These are phyloP conservation scores for Prochilodus magdalenae DNA, from an alignment of 2,113 vertebrate genomes.

Conservation along the genomic window DNA sequence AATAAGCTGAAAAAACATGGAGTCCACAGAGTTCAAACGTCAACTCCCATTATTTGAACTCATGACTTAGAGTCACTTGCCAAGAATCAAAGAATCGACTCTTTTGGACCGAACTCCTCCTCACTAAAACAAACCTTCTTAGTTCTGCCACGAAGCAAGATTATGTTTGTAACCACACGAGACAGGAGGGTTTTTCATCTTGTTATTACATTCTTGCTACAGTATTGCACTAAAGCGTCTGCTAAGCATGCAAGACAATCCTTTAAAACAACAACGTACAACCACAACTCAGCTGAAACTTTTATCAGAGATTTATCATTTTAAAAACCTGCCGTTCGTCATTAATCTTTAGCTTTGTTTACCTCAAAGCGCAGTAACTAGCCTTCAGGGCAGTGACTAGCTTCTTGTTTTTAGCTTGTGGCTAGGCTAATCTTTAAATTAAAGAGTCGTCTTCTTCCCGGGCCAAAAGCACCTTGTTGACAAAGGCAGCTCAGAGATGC, in stretches of 20 bases:
- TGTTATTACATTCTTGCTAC: background rate
- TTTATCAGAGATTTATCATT: no score
- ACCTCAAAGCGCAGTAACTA: background rate
- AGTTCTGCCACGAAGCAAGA: no score
- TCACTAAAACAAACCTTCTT: no score
- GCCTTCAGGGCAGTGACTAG: conserved; percentile 12
- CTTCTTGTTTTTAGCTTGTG: conserved; percentile 28
- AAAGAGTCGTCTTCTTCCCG: conserved; percentile 45
- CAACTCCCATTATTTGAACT: no score
- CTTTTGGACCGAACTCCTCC: no score
- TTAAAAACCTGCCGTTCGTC: no score
- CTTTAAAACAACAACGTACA: background rate
- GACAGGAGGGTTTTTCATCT: no score
- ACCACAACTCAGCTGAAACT: background rate
- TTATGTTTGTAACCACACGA: no score
- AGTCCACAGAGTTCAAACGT: no score
- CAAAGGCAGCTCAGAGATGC: conserved; percentile 56
- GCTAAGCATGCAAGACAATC: background rate
- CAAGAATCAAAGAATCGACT: no score
- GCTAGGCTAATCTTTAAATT: background rate
- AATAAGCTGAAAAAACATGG: no score
- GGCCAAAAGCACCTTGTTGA: conserved; percentile 66
- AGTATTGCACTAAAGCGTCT: background rate
- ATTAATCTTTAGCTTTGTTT: background rate
- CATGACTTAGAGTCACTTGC: no score